Evolutionary conservation across 2,888 invertebrate species (phyloP), one percentile per base, ranked within the genome.

Genomic region (Melanostoma mellinum): DNA sequence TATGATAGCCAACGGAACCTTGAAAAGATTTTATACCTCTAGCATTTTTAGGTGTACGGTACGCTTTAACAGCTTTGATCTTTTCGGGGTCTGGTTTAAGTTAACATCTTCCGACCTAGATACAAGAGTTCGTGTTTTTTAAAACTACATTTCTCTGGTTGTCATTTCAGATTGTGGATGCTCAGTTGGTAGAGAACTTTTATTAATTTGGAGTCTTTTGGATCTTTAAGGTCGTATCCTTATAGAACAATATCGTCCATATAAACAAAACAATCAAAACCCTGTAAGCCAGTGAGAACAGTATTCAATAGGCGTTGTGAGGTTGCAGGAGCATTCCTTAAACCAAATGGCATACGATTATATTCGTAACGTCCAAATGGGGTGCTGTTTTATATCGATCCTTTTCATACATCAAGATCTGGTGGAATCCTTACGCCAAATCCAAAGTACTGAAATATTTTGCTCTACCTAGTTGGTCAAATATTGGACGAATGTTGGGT

Each of bases 261-360:
- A 35, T 56, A 56, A n/a, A 40, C 30, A 3, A 56, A 56, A 9
- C 56, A 40, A 3, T 76, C 79, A 4, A 85, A 38, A 56, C 81
- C 76, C 46, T 86, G 81, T 3, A 69, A 61, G 8, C 82, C 77
- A 6, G 38, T 63, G 0, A 86, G 42, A 1, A 86, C 38, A 30
- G 72, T 74, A 48, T 86, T 85, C 48, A 74, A 56, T 2, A 74
- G 30, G n/a, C 73, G 46, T 10, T 74, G 74, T 8, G 67, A 67
- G 20, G 74, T 74, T n/a, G 74, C 56, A 8, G 69, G 69, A 20
- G 58, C 56, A 58, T 58, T 69, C 20, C 48, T 69, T 20, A 68
- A 32, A 6, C 67, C 52, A 42, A 55, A 55, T n/a, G 68, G 55
- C 68, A 68, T 68, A 4, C 67, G 40, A 38, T 44, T 33, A 10